phyloP scores from a whole-genome alignment of 2,113 vertebrate genomes.

The Poecilia latipinna region DNA sequence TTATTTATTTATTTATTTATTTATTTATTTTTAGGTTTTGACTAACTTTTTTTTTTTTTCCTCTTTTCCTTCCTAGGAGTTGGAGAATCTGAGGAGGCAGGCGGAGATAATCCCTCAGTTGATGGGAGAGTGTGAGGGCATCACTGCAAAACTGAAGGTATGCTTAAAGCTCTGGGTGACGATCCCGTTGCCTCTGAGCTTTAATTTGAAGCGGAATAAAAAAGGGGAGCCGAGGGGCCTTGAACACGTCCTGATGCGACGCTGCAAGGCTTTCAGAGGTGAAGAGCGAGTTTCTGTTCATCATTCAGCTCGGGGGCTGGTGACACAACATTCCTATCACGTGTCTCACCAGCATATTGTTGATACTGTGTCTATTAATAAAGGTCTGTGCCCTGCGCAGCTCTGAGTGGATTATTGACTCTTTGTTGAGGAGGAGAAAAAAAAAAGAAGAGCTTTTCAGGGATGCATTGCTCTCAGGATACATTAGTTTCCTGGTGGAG shows the following conservation, averaged over 20 bases:
- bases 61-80: slow-evolving; percentile 78
- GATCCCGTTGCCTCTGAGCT: background rate
- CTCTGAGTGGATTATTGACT: slow-evolving; percentile 26
- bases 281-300: slow-evolving; percentile 39
- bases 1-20: no score
- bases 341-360: slow-evolving; percentile 35
- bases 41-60: background rate
- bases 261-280: slow-evolving; percentile 41
- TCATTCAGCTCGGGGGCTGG: slow-evolving; percentile 38
- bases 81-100: slow-evolving; percentile 94
- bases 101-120: slow-evolving; percentile 95
- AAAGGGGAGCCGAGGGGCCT: slow-evolving; percentile 9
- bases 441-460: slow-evolving; percentile 31
- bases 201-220: slow-evolving; percentile 13
- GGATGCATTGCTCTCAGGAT: slow-evolving; percentile 34
- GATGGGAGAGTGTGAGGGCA: slow-evolving; percentile 91
- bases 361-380: slow-evolving; percentile 49
- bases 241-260: slow-evolving; percentile 1
- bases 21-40: background rate
- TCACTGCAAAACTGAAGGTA: slow-evolving; percentile 93
- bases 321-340: slow-evolving; percentile 49
- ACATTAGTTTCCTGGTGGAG: slow-evolving; percentile 27
- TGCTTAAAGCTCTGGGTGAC: slow-evolving; percentile 11
- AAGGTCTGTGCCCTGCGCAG: slow-evolving; percentile 24
- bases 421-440: slow-evolving; percentile 7